Evolutionary conservation across 2,113 vertebrate species (phyloP), one percentile per base, ranked within the genome.

Genomic region (Amphiprion percula): DNA sequence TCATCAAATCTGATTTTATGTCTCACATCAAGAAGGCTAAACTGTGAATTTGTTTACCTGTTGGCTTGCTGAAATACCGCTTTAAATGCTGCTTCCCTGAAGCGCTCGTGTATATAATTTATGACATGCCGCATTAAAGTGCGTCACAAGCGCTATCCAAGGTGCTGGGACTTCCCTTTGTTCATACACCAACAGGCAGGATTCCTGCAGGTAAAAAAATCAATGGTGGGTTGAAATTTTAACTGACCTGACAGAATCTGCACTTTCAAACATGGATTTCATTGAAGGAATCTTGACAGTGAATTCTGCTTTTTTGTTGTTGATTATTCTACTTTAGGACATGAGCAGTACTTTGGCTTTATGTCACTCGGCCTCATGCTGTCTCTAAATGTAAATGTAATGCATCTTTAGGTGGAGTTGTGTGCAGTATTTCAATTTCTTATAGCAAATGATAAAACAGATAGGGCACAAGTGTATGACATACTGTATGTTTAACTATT

Each of bases 51-150:
- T 15, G 15, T 63, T 68, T 28, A 67, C 16, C 19, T 24, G 4
- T 14, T 10, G 44, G 16, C 5, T 23, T 59, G 17, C n/a, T 73
- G 50, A 60, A 37, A 37, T 44, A 44, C 41, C 41, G 3, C 41
- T 44, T 12, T 37, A 37, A 37, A 37, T 14, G 10, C 4, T 60
- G 37, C 46, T 71, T 37, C 60, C 24, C 46, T 10, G 10, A 21
- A 17, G 33, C 37, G 21, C 37, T 60, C 60, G 61, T 1, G 4
- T 77, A 49, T 62, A 82, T 74, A 44, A 59, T 68, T 64, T 28
- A 77, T 61, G 53, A 60, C 47, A 54, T 63, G 41, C 44, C 68
- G 41, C 63, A 68, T 63, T 52, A 56, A 72, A 60, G 46, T 75
- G 46, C 17, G 28, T 74, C 52, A 55, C 37, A 41, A 23, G 41